Conservation (phyloP, 2,113 vertebrate species). For the Oplegnathus fasciatus region DNA sequence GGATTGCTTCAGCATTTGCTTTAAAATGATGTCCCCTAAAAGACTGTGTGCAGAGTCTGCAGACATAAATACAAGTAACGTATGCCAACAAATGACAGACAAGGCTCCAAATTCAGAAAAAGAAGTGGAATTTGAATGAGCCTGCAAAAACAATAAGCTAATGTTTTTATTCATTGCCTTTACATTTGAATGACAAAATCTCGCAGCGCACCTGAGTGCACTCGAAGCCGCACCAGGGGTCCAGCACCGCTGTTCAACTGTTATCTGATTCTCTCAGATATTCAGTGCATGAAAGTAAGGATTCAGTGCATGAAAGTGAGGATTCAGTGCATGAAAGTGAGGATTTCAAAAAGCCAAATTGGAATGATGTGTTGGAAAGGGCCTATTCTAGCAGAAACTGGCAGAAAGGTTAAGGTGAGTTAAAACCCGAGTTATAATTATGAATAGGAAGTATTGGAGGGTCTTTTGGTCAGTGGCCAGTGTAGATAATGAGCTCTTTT, state of each 20-base stretch:
- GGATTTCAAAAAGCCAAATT: constrained; percentile 33
- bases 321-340: constrained; percentile 43
- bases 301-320: constrained; percentile 40
- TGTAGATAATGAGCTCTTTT: constrained; percentile 56
- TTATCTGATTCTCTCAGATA: constrained; percentile 56
- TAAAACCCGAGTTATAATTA: constrained; percentile 14
- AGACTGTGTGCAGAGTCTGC: accelerated
- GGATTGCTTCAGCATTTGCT: neutral
- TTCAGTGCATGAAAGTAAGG: constrained; percentile 40
- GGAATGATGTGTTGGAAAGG: constrained; percentile 1
- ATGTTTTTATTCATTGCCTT: constrained; percentile 43
- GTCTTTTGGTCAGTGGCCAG: constrained; percentile 46
- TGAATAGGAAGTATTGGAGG: constrained; percentile 13
- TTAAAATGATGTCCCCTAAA: no score
- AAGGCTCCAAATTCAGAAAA: neutral
- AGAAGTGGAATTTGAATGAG: neutral
- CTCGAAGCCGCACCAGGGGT: constrained; percentile 44
- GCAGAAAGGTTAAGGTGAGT: constrained; percentile 16
- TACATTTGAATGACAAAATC: constrained; percentile 65
- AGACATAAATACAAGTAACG: neutral
- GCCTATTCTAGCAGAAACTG: constrained; percentile 7
- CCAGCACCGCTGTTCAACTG: constrained; percentile 3
- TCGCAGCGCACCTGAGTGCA: constrained; percentile 54
- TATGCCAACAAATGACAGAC: neutral
- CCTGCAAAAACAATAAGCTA: neutral